A percentile compares a stretch with the other conserved stretches of the same genome.
These are phyloP conservation scores for Trematomus loennbergii DNA, from an alignment of 2,113 vertebrate genomes.

Conservation along the genomic window DNA sequence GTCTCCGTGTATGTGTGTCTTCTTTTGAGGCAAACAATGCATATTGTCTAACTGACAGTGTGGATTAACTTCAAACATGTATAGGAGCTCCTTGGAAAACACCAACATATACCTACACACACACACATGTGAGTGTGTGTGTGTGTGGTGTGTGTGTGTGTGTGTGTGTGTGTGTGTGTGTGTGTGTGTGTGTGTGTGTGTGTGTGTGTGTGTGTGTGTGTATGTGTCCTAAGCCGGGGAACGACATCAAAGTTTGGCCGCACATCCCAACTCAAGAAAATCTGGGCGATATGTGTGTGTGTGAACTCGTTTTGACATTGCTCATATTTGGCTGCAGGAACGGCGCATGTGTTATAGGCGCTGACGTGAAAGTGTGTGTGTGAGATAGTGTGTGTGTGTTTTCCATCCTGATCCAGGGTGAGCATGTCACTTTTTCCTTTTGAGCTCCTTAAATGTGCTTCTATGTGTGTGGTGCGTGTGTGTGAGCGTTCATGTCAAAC, in stretches of 20 bases:
- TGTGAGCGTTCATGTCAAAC: neutral
- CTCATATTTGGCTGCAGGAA: slow-evolving; percentile 44
- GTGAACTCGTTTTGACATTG: slow-evolving; percentile 53
- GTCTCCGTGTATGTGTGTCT: slow-evolving; percentile 23
- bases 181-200: slow-evolving; percentile 13
- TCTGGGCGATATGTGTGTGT: slow-evolving; percentile 2
- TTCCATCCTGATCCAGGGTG: neutral
- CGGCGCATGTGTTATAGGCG: slow-evolving; percentile 47
- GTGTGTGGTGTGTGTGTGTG: slow-evolving; percentile 9
- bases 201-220: slow-evolving; percentile 6
- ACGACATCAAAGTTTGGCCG: slow-evolving; percentile 64
- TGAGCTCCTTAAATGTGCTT: neutral
- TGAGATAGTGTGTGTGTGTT: neutral
- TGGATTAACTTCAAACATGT: slow-evolving; percentile 55
- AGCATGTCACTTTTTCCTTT: slow-evolving; percentile 18
- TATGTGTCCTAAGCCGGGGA: neutral
- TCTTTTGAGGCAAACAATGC: slow-evolving; percentile 23
- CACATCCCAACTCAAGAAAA: slow-evolving; percentile 13
- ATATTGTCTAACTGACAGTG: slow-evolving; percentile 12
- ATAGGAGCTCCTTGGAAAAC: slow-evolving; percentile 8
- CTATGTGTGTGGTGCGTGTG: neutral
- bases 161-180: slow-evolving; percentile 4
- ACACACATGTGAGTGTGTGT: too few relatives aligned
- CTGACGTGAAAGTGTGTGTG: slow-evolving; percentile 53
- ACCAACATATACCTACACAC: neutral